Percentiles rank a stretch among this genome's conserved stretches.
These are phyloP conservation scores for Octodonta nipae DNA, from an alignment of 2,888 invertebrate genomes.

Conservation along the genomic window DNA sequence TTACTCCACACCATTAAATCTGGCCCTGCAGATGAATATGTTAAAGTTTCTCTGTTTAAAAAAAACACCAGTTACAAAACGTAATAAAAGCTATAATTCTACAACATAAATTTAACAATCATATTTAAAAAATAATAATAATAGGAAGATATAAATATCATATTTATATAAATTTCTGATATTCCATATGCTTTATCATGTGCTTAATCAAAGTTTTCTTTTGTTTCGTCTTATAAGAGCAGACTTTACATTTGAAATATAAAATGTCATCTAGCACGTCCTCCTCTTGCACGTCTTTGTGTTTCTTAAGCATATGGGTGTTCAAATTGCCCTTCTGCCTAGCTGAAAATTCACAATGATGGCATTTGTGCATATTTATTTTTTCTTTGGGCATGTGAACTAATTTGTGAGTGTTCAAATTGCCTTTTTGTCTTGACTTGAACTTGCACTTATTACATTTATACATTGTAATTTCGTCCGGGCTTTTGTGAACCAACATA, in stretches of 20 bases:
- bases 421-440: slow-evolving; percentile 3
- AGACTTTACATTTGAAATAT: neutral
- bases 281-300: slow-evolving; percentile 2
- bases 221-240: neutral
- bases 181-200: no score
- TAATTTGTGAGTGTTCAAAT: slow-evolving; percentile 5
- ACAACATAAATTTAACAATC: no score
- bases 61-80: no score
- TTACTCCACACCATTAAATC: no score
- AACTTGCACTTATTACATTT: slow-evolving; percentile 4
- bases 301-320: slow-evolving; percentile 4
- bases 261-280: neutral
- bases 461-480: slow-evolving; percentile 4
- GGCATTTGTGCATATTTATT: slow-evolving; percentile 6
- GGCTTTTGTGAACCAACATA: slow-evolving; percentile 15
- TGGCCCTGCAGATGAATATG: no score
- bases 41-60: no score
- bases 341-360: slow-evolving; percentile 2
- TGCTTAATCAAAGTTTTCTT: no score
- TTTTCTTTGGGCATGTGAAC: slow-evolving; percentile 4
- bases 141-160: no score
- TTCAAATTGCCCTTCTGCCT: slow-evolving; percentile 7
- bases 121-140: no score
- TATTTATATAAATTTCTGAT: no score
- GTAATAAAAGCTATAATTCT: no score